Percentiles rank a stretch among this genome's conserved stretches.
Conservation (phyloP, 2,797 vertebrate species). For the Chelonia mydas region DNA sequence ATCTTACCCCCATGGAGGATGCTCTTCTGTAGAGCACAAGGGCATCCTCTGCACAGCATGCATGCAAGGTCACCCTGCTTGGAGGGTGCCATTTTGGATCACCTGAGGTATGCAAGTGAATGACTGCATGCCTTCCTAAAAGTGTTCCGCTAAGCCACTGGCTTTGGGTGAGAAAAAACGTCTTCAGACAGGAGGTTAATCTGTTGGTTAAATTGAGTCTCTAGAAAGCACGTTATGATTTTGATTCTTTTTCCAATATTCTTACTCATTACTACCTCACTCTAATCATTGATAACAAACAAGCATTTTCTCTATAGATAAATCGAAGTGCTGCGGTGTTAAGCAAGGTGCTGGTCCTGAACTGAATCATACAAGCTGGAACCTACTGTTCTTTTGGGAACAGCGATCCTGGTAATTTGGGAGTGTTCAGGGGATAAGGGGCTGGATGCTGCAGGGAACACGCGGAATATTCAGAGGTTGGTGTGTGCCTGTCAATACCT, state of each 20-base stretch:
- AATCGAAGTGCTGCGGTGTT: neutral
- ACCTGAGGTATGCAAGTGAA: too few species aligned
- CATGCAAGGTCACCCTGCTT: too few species aligned
- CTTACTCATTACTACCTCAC: neutral
- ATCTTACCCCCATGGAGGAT: too few species aligned
- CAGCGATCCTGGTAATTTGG: neutral
- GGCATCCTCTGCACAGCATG: too few species aligned
- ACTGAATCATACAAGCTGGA: too few species aligned
- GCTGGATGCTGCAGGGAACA: neutral
- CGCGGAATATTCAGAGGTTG: neutral
- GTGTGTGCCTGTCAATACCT: neutral
- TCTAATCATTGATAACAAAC: neutral
- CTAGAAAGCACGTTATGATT: neutral
- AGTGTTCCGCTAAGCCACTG: too few species aligned
- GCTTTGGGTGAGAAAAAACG: neutral
- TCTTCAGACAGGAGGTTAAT: neutral
- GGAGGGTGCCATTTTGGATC: too few species aligned
- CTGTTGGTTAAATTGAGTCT: neutral
- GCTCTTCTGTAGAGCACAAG: too few species aligned
- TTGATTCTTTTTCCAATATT: neutral
- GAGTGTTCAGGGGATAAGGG: too few species aligned
- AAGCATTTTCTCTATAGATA: neutral
- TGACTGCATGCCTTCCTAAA: too few species aligned
- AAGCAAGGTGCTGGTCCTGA: neutral
- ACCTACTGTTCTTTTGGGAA: neutral